Conservation (phyloP, 2,888 invertebrate species). For the Pardosa pseudoannulata region DNA sequence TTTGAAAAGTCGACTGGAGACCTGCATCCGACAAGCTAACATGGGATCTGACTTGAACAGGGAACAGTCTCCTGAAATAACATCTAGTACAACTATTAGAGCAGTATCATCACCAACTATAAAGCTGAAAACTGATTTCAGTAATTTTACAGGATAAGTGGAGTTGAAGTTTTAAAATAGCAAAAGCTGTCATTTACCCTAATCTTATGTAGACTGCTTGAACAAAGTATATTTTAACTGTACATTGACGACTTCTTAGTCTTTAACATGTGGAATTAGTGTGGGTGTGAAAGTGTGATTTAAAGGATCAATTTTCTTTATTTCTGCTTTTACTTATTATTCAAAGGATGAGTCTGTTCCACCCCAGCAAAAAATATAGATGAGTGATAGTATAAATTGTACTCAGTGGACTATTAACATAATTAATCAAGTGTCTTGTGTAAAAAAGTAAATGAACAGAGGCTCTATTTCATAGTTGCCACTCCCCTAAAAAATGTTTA, state of each 20-base stretch:
- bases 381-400: too few relatives aligned
- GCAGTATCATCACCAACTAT: conserved; percentile 83
- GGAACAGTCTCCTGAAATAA: conserved; percentile 24
- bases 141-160: conserved; percentile 83
- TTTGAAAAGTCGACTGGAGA: conserved; percentile 88
- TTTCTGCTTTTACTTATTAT: too few relatives aligned
- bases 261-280: too few relatives aligned
- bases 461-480: too few relatives aligned
- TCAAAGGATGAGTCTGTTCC: too few relatives aligned
- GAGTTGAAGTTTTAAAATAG: background rate
- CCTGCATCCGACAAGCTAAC: conserved; percentile 82
- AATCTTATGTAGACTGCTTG: background rate
- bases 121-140: conserved; percentile 95
- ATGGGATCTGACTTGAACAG: conserved; percentile 26
- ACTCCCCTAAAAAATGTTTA: too few relatives aligned
- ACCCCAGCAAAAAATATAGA: too few relatives aligned
- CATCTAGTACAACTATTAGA: conserved; percentile 27
- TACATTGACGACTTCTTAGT: background rate
- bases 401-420: too few relatives aligned
- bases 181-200: background rate
- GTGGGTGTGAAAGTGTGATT: too few relatives aligned
- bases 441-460: too few relatives aligned
- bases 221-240: background rate
- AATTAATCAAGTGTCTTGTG: too few relatives aligned
- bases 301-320: too few relatives aligned